Evolutionary conservation across 2,888 invertebrate genomes (phyloP), one percentile per base, ranked within the genome.

Genomic region (Drosophila diplacantha): DNA sequence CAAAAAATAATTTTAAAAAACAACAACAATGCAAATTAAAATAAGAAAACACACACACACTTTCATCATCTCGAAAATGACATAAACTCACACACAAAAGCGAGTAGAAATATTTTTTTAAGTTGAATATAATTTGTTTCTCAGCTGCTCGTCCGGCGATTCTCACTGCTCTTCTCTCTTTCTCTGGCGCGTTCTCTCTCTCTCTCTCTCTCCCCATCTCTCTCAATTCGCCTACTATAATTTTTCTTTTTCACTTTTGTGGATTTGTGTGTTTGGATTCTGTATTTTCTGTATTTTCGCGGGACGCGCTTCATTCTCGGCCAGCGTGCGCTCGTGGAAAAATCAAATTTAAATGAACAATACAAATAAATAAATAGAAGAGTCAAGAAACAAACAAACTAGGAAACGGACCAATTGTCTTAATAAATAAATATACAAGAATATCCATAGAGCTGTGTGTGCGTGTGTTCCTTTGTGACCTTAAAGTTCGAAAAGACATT

Each of bases 71-170:
- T 9, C 49, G 29, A 22, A 54, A 54, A 54, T 54, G 54, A 54
- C 60, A 56, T 34, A 60, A 41, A 56, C 41, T 31, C 41, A 52
- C 49, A 29, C 18, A 31, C 12, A 35, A 16, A 26, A 44, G 22
- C 35, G 16, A 34, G 59, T 43, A 43, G 22, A 43, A 52, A 66
- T 58, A 34, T 22, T 59, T 58, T 67, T 62, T 71, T 70, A 79
- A 76, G 76, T 73, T 71, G 74, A 81, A 76, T 73, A 78, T 79
- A 76, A 76, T 78, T 79, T 79, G 79, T 76, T 78, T 81, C 79
- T 76, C 58, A 41, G 24, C 60, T 56, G 55, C 43, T 31, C 26
- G n/a, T 29, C 29, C 4, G 11, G 11, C 26, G 16, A 26, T 16
- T 39, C 20, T 26, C 34, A 31, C 14, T 14, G 43, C 44, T 43